These are phyloP conservation scores for Cladopsammia gracilis DNA, from an alignment of 64 coral and sea anemone species.

Conservation along the genomic window DNA sequence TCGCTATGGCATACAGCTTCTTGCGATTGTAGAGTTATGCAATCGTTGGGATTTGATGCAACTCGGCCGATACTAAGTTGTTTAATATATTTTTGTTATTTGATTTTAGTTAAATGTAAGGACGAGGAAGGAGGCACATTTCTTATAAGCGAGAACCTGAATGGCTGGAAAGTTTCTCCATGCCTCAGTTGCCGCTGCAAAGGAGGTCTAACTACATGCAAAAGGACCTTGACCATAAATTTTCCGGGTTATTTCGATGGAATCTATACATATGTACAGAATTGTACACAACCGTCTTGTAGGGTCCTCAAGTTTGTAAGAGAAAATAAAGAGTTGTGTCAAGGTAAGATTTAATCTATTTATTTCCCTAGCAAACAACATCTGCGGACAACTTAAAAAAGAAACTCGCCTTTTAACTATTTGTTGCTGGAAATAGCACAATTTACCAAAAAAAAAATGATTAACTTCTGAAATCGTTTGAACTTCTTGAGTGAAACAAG, in stretches of 20 bases:
- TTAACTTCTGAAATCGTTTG: too few relatives aligned
- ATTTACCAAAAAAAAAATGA: too few relatives aligned
- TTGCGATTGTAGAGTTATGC: neutral
- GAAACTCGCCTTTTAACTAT: too few relatives aligned
- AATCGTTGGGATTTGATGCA: too few relatives aligned
- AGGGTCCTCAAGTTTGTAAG: neutral
- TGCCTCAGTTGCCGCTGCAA: constrained; percentile 1
- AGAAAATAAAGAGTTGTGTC: neutral
- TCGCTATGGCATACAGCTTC: neutral
- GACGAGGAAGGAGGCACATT: constrained; percentile 3
- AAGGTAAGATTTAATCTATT: neutral
- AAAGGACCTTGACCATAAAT: neutral
- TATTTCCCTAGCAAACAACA: neutral
- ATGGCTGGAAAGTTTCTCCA: neutral
- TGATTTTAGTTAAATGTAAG: neutral
- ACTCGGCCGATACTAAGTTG: neutral
- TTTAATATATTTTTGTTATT: neutral
- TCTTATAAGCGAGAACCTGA: neutral
- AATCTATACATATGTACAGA: neutral
- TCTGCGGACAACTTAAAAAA: too few relatives aligned
- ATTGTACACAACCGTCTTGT: constrained; percentile 11
- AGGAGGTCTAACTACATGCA: neutral
- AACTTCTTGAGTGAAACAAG: too few relatives aligned
- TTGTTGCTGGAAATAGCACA: too few relatives aligned
- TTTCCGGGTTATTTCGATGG: neutral